These are phyloP conservation scores for Pyrgilauda ruficollis DNA, from an alignment of 2,113 vertebrate genomes.

Conservation along the genomic window DNA sequence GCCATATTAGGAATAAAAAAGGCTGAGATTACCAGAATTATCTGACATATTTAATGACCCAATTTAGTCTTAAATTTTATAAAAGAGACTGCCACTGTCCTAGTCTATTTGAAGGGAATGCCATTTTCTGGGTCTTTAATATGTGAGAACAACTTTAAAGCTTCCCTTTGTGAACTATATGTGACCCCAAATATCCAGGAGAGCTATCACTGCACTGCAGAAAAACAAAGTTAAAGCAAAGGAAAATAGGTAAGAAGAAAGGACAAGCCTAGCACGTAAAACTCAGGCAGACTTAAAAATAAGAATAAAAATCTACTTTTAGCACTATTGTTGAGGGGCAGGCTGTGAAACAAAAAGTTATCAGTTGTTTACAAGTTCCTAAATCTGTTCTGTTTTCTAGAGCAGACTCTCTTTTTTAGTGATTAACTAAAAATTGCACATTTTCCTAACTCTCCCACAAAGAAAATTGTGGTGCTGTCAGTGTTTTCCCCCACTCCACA, in stretches of 20 bases:
- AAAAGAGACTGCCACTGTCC: background rate
- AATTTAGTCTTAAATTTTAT: background rate
- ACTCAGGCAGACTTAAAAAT: background rate
- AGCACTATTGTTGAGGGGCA: background rate
- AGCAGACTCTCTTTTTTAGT: background rate
- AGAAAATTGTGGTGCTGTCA: background rate
- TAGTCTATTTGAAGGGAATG: background rate
- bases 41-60: background rate
- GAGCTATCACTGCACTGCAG: background rate
- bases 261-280: background rate
- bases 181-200: background rate
- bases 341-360: background rate
- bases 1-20: background rate
- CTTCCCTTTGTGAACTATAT: background rate
- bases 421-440: background rate
- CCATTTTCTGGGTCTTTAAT: background rate
- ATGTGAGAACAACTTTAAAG: background rate
- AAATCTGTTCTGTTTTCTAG: background rate
- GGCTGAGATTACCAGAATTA: background rate
- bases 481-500: background rate
- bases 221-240: background rate
- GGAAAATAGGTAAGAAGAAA: background rate
- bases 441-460: background rate
- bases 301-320: slow-evolving; percentile 2
- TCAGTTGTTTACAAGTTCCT: background rate